Evolutionary conservation across 1,140 invertebrate genomes (phyloP), one percentile per base, ranked within the genome.

Genomic region (Conus ventricosus): DNA sequence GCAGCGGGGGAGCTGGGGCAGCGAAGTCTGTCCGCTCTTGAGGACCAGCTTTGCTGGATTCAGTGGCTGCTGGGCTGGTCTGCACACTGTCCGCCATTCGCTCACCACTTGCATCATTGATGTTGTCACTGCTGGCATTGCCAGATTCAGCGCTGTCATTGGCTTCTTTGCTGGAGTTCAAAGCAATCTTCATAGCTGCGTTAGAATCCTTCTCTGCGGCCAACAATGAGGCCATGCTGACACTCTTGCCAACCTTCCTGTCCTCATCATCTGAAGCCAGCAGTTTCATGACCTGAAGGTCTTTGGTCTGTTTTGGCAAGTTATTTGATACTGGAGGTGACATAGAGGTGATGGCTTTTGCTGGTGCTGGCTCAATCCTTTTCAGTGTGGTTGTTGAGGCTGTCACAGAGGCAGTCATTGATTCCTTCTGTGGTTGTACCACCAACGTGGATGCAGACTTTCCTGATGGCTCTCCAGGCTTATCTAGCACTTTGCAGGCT

Each of bases 401-500:
- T 10, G 80, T 13, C 10, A 55, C 80, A 13, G 80, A 53, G 67
- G 17, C 20, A 6, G 20, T 71, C 10, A 81, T 13, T n/a, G 23
- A 23, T 23, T 83, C 54, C 39, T 39, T 39, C 51, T 84, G 82
- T 11, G 82, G 54, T 23, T 39, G 82, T 6, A 60, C 82, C 20
- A 54, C 51, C 80, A 81, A 7, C 10, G 51, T 81, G 17, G 80
- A 15, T 11, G 57, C 20, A 17, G 82, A 13, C n/a, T 84, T 84
- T 15, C 57, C 57, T 10, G 82, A 10, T 13, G 53, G 20, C n/a
- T 78, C 71, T n/a, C 25, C 75, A 13, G 17, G 17, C 23, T 55
- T 80, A 75, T 80, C 85, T 10, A 57, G 27, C 7, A 76, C 85
- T 80, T 87, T 87, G 75, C 85, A 87, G 17, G 85, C 85, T 57